Evolutionary conservation across 2,888 invertebrate genomes (phyloP).

Genomic region (Agrochola lota): DNA sequence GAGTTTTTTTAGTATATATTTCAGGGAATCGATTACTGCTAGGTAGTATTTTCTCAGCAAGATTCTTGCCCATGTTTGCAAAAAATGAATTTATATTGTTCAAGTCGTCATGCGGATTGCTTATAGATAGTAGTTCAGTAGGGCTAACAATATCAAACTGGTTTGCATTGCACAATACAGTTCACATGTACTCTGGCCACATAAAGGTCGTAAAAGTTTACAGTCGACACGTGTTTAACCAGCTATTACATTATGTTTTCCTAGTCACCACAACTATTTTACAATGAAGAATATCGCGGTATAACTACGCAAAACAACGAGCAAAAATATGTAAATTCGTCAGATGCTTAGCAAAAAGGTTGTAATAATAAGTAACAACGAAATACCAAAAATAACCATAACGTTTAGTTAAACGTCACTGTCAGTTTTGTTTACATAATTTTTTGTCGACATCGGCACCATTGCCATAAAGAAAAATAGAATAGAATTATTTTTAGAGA

Average conservation of each 20-base stretch:
- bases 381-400: not conserved
- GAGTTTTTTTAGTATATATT: no score
- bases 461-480: no score
- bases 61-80: no score
- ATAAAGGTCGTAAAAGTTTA: constrained; percentile 42
- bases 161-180: not conserved
- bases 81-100: no score
- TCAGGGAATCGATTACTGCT: no score
- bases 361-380: not conserved
- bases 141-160: not conserved
- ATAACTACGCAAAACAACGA: not conserved
- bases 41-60: no score
- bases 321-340: not conserved
- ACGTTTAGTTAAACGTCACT: constrained; percentile 21
- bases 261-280: constrained; percentile 29
- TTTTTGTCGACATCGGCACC: no score
- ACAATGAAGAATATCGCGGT: not conserved
- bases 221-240: constrained; percentile 18
- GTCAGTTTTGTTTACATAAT: constrained; percentile 42
- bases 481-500: constrained; percentile 1
- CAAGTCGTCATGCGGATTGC: no score
- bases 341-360: not conserved
- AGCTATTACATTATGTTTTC: constrained; percentile 11
- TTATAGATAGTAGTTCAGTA: no score
- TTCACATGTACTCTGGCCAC: not conserved